These are phyloP conservation scores for Rhynchophorus ferrugineus DNA, from an alignment of 1,140 invertebrate species.

Conservation along the genomic window DNA sequence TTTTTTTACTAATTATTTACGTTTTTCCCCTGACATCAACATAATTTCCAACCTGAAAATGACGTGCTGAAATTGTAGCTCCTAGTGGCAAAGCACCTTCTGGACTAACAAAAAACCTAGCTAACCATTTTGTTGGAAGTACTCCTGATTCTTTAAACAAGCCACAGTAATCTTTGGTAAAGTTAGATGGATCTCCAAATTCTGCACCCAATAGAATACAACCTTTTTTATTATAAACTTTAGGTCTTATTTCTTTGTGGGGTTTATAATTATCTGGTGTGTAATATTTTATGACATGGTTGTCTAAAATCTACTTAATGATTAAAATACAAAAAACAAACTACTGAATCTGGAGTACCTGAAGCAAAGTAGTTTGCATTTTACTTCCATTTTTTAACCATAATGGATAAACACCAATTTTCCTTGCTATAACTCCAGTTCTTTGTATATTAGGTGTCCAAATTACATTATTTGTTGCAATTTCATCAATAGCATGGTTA, in stretches of 20 bases:
- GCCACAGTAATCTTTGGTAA: constrained; percentile 84
- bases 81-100: constrained; percentile 82
- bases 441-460: constrained; percentile 61
- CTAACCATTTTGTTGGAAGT: constrained; percentile 78
- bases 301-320: constrained; percentile 73
- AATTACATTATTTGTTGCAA: constrained; percentile 42
- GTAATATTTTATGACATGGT: constrained; percentile 90
- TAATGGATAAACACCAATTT: constrained; percentile 88
- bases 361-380: constrained; percentile 73
- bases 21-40: constrained; percentile 89
- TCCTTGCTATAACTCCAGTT: constrained; percentile 81
- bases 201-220: constrained; percentile 84
- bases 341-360: constrained; percentile 48
- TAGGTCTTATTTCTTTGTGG: constrained; percentile 41
- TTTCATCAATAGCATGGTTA: constrained; percentile 46
- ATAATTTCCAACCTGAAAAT: constrained; percentile 86
- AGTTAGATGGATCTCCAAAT: constrained; percentile 73
- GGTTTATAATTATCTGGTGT: constrained; percentile 71
- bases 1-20: constrained; percentile 51
- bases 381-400: constrained; percentile 83
- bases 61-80: constrained; percentile 78
- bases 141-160: constrained; percentile 82
- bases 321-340: neutral
- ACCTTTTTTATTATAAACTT: constrained; percentile 49
- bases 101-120: constrained; percentile 78